Evolutionary conservation across 2,797 vertebrate genomes (phyloP).

Genomic region (Phoxinus dragarum): DNA sequence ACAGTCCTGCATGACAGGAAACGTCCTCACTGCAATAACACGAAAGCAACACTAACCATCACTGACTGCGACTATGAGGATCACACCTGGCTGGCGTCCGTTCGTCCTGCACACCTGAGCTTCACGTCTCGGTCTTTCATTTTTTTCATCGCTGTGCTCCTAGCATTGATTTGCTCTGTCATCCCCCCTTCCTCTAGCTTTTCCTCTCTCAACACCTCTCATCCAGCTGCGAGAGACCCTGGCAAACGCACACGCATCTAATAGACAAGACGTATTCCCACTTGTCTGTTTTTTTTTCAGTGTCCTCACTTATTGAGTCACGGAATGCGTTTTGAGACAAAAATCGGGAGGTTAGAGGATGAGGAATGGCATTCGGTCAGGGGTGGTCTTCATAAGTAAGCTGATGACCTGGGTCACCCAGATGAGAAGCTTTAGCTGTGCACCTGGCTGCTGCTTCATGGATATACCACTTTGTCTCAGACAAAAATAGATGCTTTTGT

Average conservation of each 20-base stretch:
- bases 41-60: slow-evolving; percentile 19
- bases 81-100: slow-evolving; percentile 73
- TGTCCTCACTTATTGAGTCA: slow-evolving; percentile 70
- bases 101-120: slow-evolving; percentile 29
- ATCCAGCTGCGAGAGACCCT: slow-evolving; percentile 58
- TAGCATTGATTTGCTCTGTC: slow-evolving; percentile 71
- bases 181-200: slow-evolving; percentile 64
- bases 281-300: slow-evolving; percentile 69
- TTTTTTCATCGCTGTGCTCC: slow-evolving; percentile 65
- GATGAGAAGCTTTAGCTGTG: slow-evolving; percentile 10
- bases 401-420: slow-evolving; percentile 10
- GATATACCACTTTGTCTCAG: neutral
- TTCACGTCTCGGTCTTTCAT: slow-evolving; percentile 30
- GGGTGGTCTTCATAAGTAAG: slow-evolving; percentile 34
- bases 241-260: slow-evolving; percentile 61
- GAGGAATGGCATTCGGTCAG: slow-evolving; percentile 19
- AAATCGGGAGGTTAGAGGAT: neutral
- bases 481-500: slow-evolving; percentile 17
- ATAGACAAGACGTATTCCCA: slow-evolving; percentile 71
- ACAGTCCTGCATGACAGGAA: slow-evolving; percentile 34
- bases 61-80: slow-evolving; percentile 62
- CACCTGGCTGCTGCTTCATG: slow-evolving; percentile 32
- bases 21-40: slow-evolving; percentile 28
- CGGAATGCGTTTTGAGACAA: slow-evolving; percentile 63
- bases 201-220: slow-evolving; percentile 74